phyloP scores from a whole-genome alignment of 2,113 vertebrate genomes.

The Mungos mungo region DNA sequence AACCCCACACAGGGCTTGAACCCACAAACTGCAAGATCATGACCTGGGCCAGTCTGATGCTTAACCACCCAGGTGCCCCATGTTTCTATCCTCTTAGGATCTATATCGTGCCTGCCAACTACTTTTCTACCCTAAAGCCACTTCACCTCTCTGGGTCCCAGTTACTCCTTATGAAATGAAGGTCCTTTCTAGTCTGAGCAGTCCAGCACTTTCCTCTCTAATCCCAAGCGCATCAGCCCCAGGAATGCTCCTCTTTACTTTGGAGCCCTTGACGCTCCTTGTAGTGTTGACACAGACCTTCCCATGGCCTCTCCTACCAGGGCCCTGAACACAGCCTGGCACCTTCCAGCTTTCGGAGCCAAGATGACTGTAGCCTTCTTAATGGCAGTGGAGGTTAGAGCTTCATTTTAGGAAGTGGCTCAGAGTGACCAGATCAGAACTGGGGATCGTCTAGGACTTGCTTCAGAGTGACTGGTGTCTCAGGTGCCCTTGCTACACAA shows the following conservation, averaged over 20 bases:
- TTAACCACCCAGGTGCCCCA: too few species aligned
- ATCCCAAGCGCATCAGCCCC: background rate
- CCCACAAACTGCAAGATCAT: too few species aligned
- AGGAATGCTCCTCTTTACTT: background rate
- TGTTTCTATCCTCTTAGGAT: background rate
- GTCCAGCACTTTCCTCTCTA: background rate
- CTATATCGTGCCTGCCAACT: background rate
- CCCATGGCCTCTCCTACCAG: background rate
- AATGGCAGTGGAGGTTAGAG: background rate
- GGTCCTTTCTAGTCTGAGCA: background rate
- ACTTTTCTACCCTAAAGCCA: background rate
- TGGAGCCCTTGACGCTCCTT: background rate
- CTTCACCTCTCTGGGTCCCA: background rate
- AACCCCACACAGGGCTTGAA: too few species aligned
- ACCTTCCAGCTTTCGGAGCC: background rate
- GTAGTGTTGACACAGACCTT: background rate
- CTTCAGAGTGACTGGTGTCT: background rate
- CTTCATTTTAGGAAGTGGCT: background rate
- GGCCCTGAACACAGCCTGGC: background rate
- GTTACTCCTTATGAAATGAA: background rate
- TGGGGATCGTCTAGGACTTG: background rate
- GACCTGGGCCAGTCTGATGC: too few species aligned
- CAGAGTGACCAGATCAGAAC: background rate
- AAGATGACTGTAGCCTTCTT: background rate
- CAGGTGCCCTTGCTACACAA: background rate